Evolutionary conservation across 2,888 invertebrate species (phyloP), one percentile per base, ranked within the genome.

Genomic region (Nematopogon swammerdamellus): DNA sequence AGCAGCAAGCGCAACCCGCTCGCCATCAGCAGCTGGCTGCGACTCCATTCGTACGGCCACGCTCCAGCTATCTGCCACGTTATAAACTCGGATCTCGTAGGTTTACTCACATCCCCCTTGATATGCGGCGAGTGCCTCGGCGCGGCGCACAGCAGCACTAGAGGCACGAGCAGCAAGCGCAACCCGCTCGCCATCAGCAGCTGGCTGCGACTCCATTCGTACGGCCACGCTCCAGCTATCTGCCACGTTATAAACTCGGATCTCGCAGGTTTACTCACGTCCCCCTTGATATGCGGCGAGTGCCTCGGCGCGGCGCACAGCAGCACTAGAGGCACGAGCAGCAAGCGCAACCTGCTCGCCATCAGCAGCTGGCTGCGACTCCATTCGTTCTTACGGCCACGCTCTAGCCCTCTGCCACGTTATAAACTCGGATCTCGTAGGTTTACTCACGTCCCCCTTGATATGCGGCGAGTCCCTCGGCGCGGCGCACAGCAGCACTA

Each of bases 121-220:
- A 93, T 86, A 44, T 91, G 82, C 0, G 95, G 94, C 18, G 84
- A 81, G 48, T 82, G 81, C 17, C 92, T 79, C 0, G 94, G 93
- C 18, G 89, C 87, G 17, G 91, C 91, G 62, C 94, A 94, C 53
- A 94, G 79, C 55, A 95, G 73, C 63, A 95, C 76, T 47, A 94
- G 69, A 0, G 95, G 95, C 49, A 95, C 90, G 50, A 95, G 69
- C 47, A 91, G 70, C 45, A 91, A 72, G 19, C 95, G 83, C 47
- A 86, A 70, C 3, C 87, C 84, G 3, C 92, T 89, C 58, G 88
- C 86, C 61, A 89, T 81, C 47, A 94, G 81, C 46, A 95, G 73
- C 57, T 92, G 88, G 20, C 86, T 83, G 19, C 89, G 85, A 20
- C 91, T 89, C 93, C 93, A 94, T 55, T 91, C 88, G 65, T 89